A percentile compares a stretch with the other conserved stretches of the same genome.
Evolutionary conservation across 2,113 vertebrate species (phyloP).

Genomic region (Pionites leucogaster): DNA sequence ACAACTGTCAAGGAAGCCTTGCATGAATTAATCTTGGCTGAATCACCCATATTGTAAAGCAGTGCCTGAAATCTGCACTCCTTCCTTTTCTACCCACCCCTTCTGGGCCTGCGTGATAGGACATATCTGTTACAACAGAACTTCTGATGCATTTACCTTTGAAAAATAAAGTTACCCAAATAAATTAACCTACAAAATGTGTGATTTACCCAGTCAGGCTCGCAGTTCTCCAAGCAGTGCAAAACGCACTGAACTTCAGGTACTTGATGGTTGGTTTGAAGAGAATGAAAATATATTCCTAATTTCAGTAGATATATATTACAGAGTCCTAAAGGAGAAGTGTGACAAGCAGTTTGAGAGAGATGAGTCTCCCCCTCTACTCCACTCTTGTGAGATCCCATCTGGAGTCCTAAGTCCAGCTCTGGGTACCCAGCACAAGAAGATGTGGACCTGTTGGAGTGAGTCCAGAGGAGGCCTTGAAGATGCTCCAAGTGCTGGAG

Average conservation of each 20-base stretch:
- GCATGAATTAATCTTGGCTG: neutral
- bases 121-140: neutral
- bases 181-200: neutral
- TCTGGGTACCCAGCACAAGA: neutral
- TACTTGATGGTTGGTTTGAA: neutral
- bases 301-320: neutral
- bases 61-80: neutral
- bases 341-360: neutral
- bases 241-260: neutral
- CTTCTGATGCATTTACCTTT: neutral
- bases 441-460: neutral
- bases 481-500: neutral
- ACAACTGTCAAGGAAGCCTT: neutral
- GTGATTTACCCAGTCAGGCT: neutral
- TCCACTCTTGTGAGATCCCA: neutral
- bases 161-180: neutral
- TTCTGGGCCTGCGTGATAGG: accelerated
- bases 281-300: neutral
- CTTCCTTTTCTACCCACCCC: neutral
- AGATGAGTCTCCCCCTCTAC: neutral
- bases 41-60: neutral
- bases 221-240: neutral
- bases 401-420: neutral
- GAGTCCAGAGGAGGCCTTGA: neutral
- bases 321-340: neutral